Evolutionary conservation across 1,140 invertebrate genomes (phyloP).

Genomic region (Drosophila arizonae): DNA sequence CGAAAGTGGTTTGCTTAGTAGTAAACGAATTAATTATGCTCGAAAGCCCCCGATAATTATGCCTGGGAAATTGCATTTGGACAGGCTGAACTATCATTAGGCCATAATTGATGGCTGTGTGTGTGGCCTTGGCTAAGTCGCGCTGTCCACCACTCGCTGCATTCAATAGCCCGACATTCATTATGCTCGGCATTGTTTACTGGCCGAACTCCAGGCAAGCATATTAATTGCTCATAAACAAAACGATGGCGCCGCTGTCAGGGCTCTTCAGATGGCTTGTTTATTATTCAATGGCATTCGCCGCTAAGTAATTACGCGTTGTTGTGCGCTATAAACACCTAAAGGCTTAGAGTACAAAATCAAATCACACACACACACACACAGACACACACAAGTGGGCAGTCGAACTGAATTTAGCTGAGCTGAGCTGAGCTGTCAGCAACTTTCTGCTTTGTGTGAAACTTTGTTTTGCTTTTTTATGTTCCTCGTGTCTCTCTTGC

Average conservation of each 20-base stretch:
- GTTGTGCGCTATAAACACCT: constrained; percentile 62
- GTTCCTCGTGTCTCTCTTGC: constrained; percentile 12
- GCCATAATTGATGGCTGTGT: constrained; percentile 38
- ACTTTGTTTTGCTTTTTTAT: constrained; percentile 65
- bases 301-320: constrained; percentile 67
- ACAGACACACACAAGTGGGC: neutral
- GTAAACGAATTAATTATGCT: constrained; percentile 18
- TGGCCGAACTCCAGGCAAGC: constrained; percentile 27
- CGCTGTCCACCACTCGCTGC: constrained; percentile 13
- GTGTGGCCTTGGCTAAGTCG: constrained; percentile 32
- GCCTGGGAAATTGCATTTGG: constrained; percentile 42
- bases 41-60: constrained; percentile 27
- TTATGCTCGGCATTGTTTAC: constrained; percentile 40
- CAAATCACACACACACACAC: constrained; percentile 17
- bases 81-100: constrained; percentile 25
- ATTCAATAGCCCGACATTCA: constrained; percentile 29
- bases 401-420: constrained; percentile 22
- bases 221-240: constrained; percentile 74
- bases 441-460: constrained; percentile 41
- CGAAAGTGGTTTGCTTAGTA: neutral
- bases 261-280: constrained; percentile 32
- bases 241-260: constrained; percentile 6
- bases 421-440: constrained; percentile 58
- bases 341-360: constrained; percentile 63
- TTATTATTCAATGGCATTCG: constrained; percentile 70